These are phyloP conservation scores for Epizoanthus illoricatus DNA, from an alignment of 92 coral and sea anemone species.

Conservation along the genomic window DNA sequence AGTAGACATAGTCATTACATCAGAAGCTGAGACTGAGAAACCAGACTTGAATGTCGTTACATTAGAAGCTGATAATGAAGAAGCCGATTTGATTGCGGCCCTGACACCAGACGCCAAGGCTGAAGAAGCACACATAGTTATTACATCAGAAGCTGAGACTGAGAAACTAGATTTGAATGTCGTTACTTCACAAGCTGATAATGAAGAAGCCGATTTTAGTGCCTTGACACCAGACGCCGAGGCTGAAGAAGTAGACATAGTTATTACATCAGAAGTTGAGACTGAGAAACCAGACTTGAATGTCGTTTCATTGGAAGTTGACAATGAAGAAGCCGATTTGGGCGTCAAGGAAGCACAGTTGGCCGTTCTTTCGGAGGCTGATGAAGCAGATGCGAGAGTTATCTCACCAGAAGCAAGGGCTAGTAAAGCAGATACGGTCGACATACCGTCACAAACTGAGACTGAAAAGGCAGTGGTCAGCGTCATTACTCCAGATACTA, in stretches of 20 bases:
- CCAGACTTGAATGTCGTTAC: background rate
- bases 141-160: background rate
- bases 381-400: background rate
- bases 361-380: background rate
- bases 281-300: background rate
- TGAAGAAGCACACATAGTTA: background rate
- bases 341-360: no score
- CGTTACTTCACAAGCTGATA: background rate
- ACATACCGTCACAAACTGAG: no score
- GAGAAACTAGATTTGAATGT: background rate
- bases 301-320: background rate
- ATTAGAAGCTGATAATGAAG: background rate
- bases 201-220: background rate
- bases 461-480: no score
- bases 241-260: background rate
- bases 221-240: background rate
- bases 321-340: no score
- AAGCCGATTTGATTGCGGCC: background rate
- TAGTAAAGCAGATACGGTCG: background rate
- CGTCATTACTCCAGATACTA: no score
- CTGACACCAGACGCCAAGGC: no score
- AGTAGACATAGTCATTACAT: no score
- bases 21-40: background rate
- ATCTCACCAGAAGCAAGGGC: background rate
- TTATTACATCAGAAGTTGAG: background rate